Base-by-base conservation (phyloP, 2,888 invertebrate genomes). In the Physocephala rufipes region DNA sequence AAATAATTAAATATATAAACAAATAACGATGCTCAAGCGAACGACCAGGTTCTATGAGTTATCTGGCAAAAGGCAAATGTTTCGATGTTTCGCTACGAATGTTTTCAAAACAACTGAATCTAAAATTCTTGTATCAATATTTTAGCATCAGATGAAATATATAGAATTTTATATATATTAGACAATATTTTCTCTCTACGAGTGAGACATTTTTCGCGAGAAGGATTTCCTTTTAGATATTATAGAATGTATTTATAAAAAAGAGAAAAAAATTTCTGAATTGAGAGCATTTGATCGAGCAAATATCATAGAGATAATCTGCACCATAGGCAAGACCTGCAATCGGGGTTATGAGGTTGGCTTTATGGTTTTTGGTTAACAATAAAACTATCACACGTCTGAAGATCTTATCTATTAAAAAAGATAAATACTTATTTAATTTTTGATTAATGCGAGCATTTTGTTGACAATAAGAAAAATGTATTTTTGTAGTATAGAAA, bases 331-430 rank as follows among this genome's bases (percentile, higher is more conserved):
- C n/a, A n/a, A 19, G 19, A 61, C n/a, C 12, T 12, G 3, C 26
- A n/a, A 28, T n/a, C 26, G 30, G 61, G 61, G 30, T 28, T 36
- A n/a, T n/a, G 36, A 26, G 21, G 16, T 13, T 55, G 9, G 4
- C 24, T 24, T 55, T 45, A 16, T n/a, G 5, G 13, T 21, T 43
- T 21, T 5, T 13, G 24, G 47, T 63, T 47, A 65, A 51, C 51
- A 51, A 19, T 51, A 51, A 26, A 26, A 26, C 9, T 9, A 36
- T 7, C 36, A 9, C 36, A 9, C 36, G 5, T 36, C 36, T 36
- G 36, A 24, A 43, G 67, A 67, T 67, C 58, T 67, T 67, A 67
- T 67, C 67, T 67, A 16, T n/a, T n/a, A n/a, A n/a, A n/a, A 24
- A 45, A 49, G 58, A 58, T 45, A 45, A 58, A 55, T 58, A 67